phyloP scores from a whole-genome alignment of 2,888 invertebrate genomes.

The Drosophila nr. perissopoda region DNA sequence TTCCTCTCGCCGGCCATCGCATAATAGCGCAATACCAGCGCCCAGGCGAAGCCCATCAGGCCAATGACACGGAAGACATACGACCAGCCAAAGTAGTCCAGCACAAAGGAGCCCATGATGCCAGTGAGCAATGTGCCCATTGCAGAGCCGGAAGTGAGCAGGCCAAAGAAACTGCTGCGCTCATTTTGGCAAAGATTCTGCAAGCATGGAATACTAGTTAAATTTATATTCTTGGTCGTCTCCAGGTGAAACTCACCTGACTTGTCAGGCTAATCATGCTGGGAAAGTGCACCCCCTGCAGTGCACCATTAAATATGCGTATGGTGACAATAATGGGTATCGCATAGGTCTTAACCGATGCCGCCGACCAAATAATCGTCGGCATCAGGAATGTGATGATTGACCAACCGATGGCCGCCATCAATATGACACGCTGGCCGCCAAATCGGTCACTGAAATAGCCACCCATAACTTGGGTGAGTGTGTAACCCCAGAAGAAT shows the following conservation, averaged over 20 bases:
- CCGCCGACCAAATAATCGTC: constrained; percentile 85
- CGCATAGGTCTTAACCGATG: constrained; percentile 83
- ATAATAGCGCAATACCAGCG: constrained; percentile 86
- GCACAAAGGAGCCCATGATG: constrained; percentile 88
- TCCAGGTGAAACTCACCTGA: constrained; percentile 76
- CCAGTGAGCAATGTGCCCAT: constrained; percentile 89
- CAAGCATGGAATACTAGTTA: not conserved
- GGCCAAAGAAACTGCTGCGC: constrained; percentile 88
- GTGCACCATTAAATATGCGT: constrained; percentile 88
- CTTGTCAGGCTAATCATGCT: constrained; percentile 89
- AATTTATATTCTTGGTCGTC: not conserved
- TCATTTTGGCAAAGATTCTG: constrained; percentile 88
- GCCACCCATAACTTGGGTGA: constrained; percentile 87
- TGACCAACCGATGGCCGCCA: constrained; percentile 88
- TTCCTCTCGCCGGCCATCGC: constrained; percentile 85
- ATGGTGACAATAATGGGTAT: constrained; percentile 87
- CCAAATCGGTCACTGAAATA: constrained; percentile 88
- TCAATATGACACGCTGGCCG: constrained; percentile 88
- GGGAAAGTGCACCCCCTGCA: constrained; percentile 89
- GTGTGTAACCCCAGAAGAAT: constrained; percentile 91
- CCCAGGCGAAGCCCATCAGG: constrained; percentile 87
- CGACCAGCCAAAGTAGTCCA: constrained; percentile 89
- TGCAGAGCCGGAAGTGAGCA: constrained; percentile 88
- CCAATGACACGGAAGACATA: constrained; percentile 88
- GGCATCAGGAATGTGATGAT: constrained; percentile 87